Evolutionary conservation across 2,888 invertebrate species (phyloP).

Genomic region (Auanema freiburgensis): DNA sequence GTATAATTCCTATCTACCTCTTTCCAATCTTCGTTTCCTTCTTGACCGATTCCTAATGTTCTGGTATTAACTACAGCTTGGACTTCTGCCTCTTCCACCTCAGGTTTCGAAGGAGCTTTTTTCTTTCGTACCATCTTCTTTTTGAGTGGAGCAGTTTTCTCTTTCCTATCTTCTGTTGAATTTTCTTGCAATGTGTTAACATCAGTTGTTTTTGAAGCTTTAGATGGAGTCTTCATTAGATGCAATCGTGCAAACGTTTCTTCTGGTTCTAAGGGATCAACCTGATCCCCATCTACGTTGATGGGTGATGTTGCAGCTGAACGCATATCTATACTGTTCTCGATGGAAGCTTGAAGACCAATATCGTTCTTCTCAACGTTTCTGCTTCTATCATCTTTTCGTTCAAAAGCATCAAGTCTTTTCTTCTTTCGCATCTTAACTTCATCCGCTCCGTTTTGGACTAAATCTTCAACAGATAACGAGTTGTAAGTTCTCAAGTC

Average conservation of each 20-base stretch:
- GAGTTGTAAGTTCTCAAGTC: constrained; percentile 3
- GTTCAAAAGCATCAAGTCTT: no score
- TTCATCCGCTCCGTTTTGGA: no score
- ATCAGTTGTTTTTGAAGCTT: background rate
- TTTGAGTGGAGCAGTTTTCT: constrained; percentile 7
- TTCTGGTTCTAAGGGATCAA: background rate
- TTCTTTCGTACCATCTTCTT: constrained; percentile 6
- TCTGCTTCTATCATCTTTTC: no score
- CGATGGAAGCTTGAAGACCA: no score
- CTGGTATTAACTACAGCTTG: constrained; percentile 25
- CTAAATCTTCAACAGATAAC: no score
- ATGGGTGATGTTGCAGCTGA: no score
- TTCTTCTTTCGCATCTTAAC: no score
- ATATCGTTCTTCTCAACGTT: no score
- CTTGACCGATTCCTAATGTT: constrained; percentile 13
- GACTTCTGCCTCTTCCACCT: constrained; percentile 21
- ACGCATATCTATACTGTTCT: no score
- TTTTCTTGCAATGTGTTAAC: constrained; percentile 1
- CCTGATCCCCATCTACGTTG: no score
- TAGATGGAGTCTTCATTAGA: background rate
- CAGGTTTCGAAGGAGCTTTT: background rate
- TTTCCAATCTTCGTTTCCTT: constrained; percentile 36
- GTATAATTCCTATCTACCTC: constrained; percentile 23
- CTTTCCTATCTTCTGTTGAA: constrained; percentile 5
- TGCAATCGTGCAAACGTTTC: no score